A percentile compares a stretch with the other conserved stretches of the same genome.
phyloP scores from a whole-genome alignment of 37 sponge, comb jelly and placozoan species.

The Spongilla lacustris region DNA sequence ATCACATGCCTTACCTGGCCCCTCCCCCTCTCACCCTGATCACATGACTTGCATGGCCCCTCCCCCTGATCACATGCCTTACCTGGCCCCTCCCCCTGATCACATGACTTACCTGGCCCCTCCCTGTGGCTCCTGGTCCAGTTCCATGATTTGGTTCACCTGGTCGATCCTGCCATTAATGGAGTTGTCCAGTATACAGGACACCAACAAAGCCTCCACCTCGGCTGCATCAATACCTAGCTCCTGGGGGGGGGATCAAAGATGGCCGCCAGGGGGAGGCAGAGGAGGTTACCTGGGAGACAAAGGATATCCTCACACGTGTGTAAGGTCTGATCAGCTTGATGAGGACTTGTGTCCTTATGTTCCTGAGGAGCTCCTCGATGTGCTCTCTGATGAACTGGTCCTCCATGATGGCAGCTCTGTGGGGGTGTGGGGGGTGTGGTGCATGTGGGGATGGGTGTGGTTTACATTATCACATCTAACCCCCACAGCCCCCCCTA shows the following conservation, averaged over 20 bases:
- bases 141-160: constrained; percentile 81
- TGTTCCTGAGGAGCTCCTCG: constrained; percentile 87
- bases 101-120: constrained; percentile 76
- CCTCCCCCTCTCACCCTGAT: too few species aligned
- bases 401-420: constrained; percentile 93
- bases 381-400: constrained; percentile 95
- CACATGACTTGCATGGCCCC: too few species aligned
- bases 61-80: too few species aligned
- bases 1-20: too few species aligned
- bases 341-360: constrained; percentile 88
- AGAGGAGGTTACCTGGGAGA: constrained; percentile 58
- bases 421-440: not conserved
- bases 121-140: constrained; percentile 69
- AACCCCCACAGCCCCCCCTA: too few species aligned
- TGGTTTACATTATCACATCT: too few species aligned
- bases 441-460: too few species aligned
- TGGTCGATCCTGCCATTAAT: constrained; percentile 89
- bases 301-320: constrained; percentile 81
- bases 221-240: constrained; percentile 80
- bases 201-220: constrained; percentile 88
- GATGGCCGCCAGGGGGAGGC: too few species aligned
- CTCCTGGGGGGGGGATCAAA: constrained; percentile 38
- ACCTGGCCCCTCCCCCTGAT: too few species aligned
- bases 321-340: constrained; percentile 94
- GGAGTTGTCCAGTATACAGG: constrained; percentile 86